Evolutionary conservation across 2,888 invertebrate genomes (phyloP).

Genomic region (Parochlus steinenii): DNA sequence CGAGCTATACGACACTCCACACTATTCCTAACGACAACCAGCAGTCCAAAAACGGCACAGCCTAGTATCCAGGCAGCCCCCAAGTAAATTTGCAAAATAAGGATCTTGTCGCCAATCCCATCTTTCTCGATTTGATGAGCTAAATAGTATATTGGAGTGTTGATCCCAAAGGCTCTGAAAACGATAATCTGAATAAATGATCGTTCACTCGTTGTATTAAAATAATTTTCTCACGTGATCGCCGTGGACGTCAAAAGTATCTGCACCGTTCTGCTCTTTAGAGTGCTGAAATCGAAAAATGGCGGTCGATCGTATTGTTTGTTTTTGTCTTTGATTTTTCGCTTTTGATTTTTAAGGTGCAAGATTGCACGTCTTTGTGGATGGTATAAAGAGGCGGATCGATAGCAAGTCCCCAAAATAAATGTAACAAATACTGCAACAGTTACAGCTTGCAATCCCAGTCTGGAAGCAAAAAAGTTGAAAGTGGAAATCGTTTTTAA

Average conservation of each 20-base stretch:
- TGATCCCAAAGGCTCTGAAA: slow-evolving; percentile 57
- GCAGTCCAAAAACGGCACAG: slow-evolving; percentile 60
- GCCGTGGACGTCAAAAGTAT: slow-evolving; percentile 67
- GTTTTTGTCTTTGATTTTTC: slow-evolving; percentile 65
- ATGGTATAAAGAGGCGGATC: slow-evolving; percentile 76
- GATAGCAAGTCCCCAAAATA: slow-evolving; percentile 71
- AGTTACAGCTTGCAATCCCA: slow-evolving; percentile 73
- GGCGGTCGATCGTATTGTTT: slow-evolving; percentile 62
- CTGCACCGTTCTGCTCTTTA: slow-evolving; percentile 69
- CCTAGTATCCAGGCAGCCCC: slow-evolving; percentile 70
- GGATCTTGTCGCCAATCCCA: slow-evolving; percentile 45
- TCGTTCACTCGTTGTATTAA: neutral
- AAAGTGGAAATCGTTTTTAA: slow-evolving; percentile 11
- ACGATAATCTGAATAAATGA: neutral
- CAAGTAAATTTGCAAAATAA: slow-evolving; percentile 54
- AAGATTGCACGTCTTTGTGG: slow-evolving; percentile 73
- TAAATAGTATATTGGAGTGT: slow-evolving; percentile 70
- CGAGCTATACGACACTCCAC: slow-evolving; percentile 72
- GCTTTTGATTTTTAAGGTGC: slow-evolving; percentile 75
- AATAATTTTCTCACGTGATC: slow-evolving; percentile 31
- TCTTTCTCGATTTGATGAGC: slow-evolving; percentile 65
- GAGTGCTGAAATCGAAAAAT: slow-evolving; percentile 72
- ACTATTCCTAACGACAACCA: slow-evolving; percentile 68
- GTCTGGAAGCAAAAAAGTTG: slow-evolving; percentile 47
- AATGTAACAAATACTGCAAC: slow-evolving; percentile 68